phyloP scores from a whole-genome alignment of 2,888 invertebrate genomes.

The Thumatha senex region DNA sequence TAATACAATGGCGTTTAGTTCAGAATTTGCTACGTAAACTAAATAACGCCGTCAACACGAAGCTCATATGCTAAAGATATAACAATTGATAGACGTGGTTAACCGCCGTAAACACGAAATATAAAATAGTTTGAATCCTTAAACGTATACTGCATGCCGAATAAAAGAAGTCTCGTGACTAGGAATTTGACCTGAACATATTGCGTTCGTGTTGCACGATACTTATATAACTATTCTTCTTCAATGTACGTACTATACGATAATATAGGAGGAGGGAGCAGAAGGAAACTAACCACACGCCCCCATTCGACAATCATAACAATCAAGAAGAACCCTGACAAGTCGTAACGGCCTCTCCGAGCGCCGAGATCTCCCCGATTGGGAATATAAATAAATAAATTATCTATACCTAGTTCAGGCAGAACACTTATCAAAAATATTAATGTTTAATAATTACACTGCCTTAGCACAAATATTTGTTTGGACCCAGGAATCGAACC shows the following conservation, averaged over 20 bases:
- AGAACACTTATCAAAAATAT: too few species aligned
- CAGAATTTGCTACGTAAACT: not conserved
- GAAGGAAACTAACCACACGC: not conserved
- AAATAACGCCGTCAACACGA: not conserved
- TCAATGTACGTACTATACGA: not conserved
- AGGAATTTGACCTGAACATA: not conserved
- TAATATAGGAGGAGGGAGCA: too few species aligned
- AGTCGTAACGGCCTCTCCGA: too few species aligned
- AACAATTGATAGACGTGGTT: not conserved
- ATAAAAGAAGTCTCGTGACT: not conserved
- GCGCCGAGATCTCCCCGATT: too few species aligned
- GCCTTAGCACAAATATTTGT: too few species aligned
- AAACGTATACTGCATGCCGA: not conserved
- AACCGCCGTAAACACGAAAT: not conserved
- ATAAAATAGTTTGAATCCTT: not conserved
- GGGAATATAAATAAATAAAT: too few species aligned
- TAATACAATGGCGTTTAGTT: not conserved
- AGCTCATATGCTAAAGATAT: not conserved
- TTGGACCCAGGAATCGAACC: too few species aligned
- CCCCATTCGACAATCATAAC: too few species aligned
- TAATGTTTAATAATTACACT: too few species aligned
- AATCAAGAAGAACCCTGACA: too few species aligned
- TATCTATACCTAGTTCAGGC: too few species aligned
- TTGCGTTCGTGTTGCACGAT: constrained; percentile 1
- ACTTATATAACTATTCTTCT: not conserved